phyloP scores from a whole-genome alignment of 2,888 invertebrate species.

The Volucella inflata region DNA sequence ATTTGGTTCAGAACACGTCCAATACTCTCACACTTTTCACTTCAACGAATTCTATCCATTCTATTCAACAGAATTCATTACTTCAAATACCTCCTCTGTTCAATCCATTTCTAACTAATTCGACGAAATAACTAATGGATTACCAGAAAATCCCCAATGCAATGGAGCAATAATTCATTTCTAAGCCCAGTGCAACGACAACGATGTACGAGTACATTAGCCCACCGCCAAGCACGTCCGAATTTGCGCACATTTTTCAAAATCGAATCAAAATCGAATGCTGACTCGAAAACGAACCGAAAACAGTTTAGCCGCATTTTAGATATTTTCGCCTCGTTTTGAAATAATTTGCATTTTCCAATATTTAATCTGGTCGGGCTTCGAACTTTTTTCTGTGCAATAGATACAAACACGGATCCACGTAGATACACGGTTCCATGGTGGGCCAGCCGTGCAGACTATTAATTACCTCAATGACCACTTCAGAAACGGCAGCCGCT shows the following conservation, averaged over 20 bases:
- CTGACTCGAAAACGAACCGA: neutral
- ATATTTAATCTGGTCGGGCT: constrained; percentile 61
- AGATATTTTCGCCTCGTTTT: constrained; percentile 25
- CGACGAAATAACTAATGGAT: constrained; percentile 44
- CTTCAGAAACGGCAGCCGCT: constrained; percentile 26
- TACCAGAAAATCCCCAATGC: constrained; percentile 46
- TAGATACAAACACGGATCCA: neutral
- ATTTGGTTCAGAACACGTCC: too few relatives aligned
- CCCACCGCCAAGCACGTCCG: neutral
- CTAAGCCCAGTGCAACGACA: constrained; percentile 2
- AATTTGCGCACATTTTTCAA: constrained; percentile 15
- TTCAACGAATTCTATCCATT: too few relatives aligned
- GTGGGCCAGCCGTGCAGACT: constrained; percentile 20
- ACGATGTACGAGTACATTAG: neutral
- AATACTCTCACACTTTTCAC: too few relatives aligned
- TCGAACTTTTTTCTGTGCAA: constrained; percentile 34
- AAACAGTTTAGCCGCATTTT: constrained; percentile 62
- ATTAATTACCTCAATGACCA: constrained; percentile 50
- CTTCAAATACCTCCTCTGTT: too few relatives aligned
- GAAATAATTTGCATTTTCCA: constrained; percentile 49
- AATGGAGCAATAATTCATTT: constrained; percentile 45
- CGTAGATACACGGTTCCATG: constrained; percentile 3
- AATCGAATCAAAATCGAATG: constrained; percentile 56
- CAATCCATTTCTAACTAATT: constrained; percentile 19
- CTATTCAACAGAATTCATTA: too few relatives aligned